These are phyloP conservation scores for Tigriopus californicus DNA, from an alignment of 2,888 invertebrate genomes.

Conservation along the genomic window DNA sequence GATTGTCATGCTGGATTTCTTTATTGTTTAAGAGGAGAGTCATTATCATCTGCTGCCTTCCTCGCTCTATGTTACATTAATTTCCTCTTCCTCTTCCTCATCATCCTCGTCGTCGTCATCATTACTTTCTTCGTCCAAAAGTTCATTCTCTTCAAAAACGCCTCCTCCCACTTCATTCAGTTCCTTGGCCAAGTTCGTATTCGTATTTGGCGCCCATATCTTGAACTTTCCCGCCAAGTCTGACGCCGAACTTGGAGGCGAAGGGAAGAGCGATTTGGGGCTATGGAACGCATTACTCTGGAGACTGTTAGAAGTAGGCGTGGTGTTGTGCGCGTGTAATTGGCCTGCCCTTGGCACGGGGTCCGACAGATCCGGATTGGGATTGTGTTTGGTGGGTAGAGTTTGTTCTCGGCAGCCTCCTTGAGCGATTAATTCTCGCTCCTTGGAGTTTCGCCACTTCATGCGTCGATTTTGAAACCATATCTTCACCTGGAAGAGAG, in stretches of 20 bases:
- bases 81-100: background rate
- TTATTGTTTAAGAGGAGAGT: too few species aligned
- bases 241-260: too few species aligned
- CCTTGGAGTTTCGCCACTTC: slow-evolving; percentile 98
- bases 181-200: background rate
- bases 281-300: too few species aligned
- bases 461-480: slow-evolving; percentile 96
- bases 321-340: too few species aligned
- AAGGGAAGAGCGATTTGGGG: too few species aligned
- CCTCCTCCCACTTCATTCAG: background rate
- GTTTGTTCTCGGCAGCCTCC: slow-evolving; percentile 90
- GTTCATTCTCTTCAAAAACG: too few species aligned
- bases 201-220: too few species aligned
- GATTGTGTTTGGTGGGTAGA: slow-evolving; percentile 86
- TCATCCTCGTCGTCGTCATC: background rate
- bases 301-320: too few species aligned
- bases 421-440: slow-evolving; percentile 73
- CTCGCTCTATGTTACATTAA: background rate
- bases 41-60: too few species aligned
- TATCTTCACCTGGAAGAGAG: slow-evolving; percentile 47
- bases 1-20: too few species aligned
- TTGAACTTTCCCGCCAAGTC: too few species aligned
- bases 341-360: background rate
- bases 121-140: too few species aligned
- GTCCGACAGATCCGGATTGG: slow-evolving; percentile 81